Evolutionary conservation across 2,888 invertebrate species (phyloP), one percentile per base, ranked within the genome.

Genomic region (Anoncus sp.): DNA sequence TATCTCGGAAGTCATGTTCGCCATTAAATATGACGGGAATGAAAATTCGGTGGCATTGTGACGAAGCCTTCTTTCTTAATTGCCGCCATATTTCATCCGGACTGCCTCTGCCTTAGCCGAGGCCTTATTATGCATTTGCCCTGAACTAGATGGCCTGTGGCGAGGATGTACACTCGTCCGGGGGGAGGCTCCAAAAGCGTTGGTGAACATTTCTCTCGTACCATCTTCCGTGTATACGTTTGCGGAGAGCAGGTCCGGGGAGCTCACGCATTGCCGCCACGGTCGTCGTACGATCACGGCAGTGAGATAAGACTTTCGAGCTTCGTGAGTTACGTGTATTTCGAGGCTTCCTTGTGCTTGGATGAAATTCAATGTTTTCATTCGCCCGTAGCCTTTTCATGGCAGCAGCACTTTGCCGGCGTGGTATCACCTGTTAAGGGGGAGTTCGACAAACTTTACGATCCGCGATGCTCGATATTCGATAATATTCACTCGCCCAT

Each of bases 1-100:
- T n/a, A n/a, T n/a, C n/a, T n/a, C n/a, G n/a, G 71, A 79, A 75
- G 80, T 71, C 81, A 77, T 82, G 86, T 87, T 72, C 83, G 80
- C 84, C 82, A 86, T 87, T 85, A 85, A 87, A 72, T 84, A 80
- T 83, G 80, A 79, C 67, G 65, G 62, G 40, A 60, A 35, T 69
- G 57, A 67, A 78, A 82, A 79, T 85, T 85, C 80, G 81, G 78
- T 74, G 72, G 74, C 72, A 82, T 84, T 84, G 84, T 85, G 76
- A 81, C 69, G 70, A 74, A 60, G n/a, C n/a, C 47, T 47, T 70
- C 74, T 77, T 70, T 66, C 81, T 79, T 77, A 77, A 77, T 77
- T 74, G 77, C n/a, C 74, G 69, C 73, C 65, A 77, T 77, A 77
- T 74, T 70, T 77, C 70, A 77, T 69, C 59, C 45, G 65, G n/a